Base-by-base conservation (phyloP, 2,113 vertebrate species). In the Mormyrus iriodes region DNA sequence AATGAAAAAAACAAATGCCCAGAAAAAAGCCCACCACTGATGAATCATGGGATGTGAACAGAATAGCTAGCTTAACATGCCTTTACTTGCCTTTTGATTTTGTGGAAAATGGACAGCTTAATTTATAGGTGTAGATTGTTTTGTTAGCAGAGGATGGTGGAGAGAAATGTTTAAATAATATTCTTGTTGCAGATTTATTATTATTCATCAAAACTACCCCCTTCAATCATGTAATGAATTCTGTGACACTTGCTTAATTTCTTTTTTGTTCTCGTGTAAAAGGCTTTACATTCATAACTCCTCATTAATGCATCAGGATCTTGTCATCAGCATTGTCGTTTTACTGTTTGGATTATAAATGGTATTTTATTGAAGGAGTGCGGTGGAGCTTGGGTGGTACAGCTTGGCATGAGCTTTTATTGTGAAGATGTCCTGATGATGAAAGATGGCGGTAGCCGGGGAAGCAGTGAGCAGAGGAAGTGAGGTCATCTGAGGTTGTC, bases 11-110 rank as follows among this genome's bases (percentile, higher is more conserved):
- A 84, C 69, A 88, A 85, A 42, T 8, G 27, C 44, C 88, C 85
- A 69, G 10, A 69, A 12, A 88, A 82, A 85, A 86, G 82, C 86
- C 48, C 88, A 82, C 90, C 46, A 76, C 86, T 79, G 69, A 92
- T 87, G 90, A 90, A 90, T 90, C 91, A 84, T 69, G 85, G 85
- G 88, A 90, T 69, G 49, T 88, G 84, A 69, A 51, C 48, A 65
- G 88, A 88, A 51, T 87, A 82, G 73, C 88, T 86, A 87, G 61
- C 76, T 27, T 79, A 90, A 79, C 61, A 65, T 91, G 90, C 51
- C 88, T 89, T 9, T 83, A 87, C 44, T 90, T 84, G 88, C 82
- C 61, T 87, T 91, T 91, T 90, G 92, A 90, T 90, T 90, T 21
- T 85, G 49, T 24, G 49, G 24, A 31, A 79, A 55, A 58, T 48